Base-by-base conservation (phyloP, 2,888 invertebrate species). In the Cantharis rufa region DNA sequence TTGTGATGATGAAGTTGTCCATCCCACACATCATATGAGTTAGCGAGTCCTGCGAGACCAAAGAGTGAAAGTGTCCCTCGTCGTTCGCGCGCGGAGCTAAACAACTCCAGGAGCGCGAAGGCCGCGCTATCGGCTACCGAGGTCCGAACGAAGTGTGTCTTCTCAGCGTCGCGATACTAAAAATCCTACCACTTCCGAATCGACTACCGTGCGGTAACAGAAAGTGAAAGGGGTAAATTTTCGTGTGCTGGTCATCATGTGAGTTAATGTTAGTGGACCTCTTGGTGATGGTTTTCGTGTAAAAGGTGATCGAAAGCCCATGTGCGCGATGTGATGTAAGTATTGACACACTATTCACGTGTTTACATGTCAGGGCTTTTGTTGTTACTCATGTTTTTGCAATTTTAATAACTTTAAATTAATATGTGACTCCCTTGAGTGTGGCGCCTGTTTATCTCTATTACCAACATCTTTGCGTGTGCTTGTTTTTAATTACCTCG, bases 281-380 rank as follows among this genome's bases (percentile, higher is more conserved):
- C 62, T 68, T 71, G 68, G 69, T 73, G 63, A 62, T 73, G 75
- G 79, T 79, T 80, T 78, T 68, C 66, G 74, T 21, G 72, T 71
- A 76, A 80, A 75, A 48, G 68, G 79, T 77, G 76, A 64, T 74
- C 71, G 72, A 80, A 82, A 70, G 74, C 79, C 70, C 81, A 81
- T 80, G 82, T 81, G 82, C 82, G 80, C 78, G 74, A 76, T 78
- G 82, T 82, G 82, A 81, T 82, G 81, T 81, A 81, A 82, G 82
- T 80, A 81, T 82, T 81, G 81, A 80, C 81, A 82, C 77, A 81
- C 79, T 74, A 80, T 79, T 83, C 82, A 80, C 83, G 82, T 82
- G 82, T 82, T 80, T 80, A 76, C 80, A 81, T 82, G 80, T 83
- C 82, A 82, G 80, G 83, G 82, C 77, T 79, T 63, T 77, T 78